Evolutionary conservation across 2,888 invertebrate species (phyloP).

Genomic region (Cataglyphis rosenhaueri): DNA sequence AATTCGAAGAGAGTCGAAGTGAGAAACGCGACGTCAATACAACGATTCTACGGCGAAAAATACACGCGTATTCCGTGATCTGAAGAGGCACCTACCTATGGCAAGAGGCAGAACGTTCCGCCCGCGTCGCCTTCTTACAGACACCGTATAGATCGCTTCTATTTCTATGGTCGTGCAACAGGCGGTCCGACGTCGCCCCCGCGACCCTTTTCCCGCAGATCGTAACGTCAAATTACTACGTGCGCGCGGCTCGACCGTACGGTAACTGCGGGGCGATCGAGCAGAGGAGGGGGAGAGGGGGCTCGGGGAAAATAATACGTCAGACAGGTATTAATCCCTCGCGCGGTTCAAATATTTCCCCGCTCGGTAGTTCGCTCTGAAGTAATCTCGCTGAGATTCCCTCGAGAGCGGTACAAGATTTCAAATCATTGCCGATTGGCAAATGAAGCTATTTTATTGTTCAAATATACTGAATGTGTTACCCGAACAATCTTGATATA

Average conservation of each 20-base stretch:
- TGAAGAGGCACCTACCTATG: constrained; percentile 55
- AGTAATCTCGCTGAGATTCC: constrained; percentile 40
- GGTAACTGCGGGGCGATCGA: constrained; percentile 45
- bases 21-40: constrained; percentile 65
- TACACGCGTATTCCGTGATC: constrained; percentile 61
- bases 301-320: constrained; percentile 47
- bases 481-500: not conserved
- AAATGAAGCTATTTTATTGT: constrained; percentile 35
- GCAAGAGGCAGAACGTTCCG: constrained; percentile 34
- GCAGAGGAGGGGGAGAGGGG: not conserved
- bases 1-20: constrained; percentile 73
- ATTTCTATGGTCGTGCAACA: constrained; percentile 67
- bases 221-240: constrained; percentile 69
- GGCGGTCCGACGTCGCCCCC: constrained; percentile 53
- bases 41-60: constrained; percentile 58
- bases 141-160: constrained; percentile 64
- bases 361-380: constrained; percentile 48
- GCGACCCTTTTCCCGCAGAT: constrained; percentile 55
- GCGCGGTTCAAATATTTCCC: constrained; percentile 52
- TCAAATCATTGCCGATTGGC: constrained; percentile 26
- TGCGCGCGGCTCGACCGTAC: constrained; percentile 56
- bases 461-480: not conserved
- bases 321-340: constrained; percentile 55
- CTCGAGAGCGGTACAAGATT: constrained; percentile 19
- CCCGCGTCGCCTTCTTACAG: constrained; percentile 36